phyloP scores from a whole-genome alignment of 2,888 invertebrate genomes.

The Harpalus rufipes region DNA sequence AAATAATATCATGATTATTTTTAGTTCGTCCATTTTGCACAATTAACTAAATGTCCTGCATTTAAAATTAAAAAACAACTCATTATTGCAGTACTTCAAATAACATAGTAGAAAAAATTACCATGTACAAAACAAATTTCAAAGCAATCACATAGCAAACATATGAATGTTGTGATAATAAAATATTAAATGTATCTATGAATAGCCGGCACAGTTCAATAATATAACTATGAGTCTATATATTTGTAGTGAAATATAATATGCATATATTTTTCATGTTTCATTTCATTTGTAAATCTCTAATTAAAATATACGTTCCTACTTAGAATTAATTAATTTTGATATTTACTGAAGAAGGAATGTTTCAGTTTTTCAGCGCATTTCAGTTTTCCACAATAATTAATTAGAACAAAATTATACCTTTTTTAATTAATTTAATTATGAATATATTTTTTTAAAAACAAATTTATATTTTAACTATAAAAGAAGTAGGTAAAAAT shows the following conservation, averaged over 20 bases:
- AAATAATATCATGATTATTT: too few species aligned
- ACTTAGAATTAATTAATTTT: conserved; percentile 4
- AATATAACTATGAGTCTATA: too few species aligned
- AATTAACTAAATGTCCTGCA: not conserved
- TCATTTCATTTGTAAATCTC: not conserved
- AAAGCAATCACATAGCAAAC: not conserved
- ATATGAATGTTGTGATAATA: not conserved
- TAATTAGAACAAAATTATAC: not conserved
- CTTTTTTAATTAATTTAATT: not conserved
- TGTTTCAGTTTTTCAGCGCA: not conserved
- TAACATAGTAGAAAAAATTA: not conserved
- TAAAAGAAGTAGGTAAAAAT: not conserved
- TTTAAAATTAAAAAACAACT: not conserved
- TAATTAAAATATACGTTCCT: not conserved
- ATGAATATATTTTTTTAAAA: not conserved
- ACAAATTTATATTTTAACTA: not conserved
- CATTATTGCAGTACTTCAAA: not conserved
- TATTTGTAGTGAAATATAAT: too few species aligned
- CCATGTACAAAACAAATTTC: not conserved
- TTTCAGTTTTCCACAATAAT: not conserved
- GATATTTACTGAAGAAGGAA: not conserved
- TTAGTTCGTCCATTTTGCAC: too few species aligned
- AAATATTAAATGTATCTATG: not conserved
- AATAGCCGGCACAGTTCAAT: too few species aligned
- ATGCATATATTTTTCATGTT: not conserved